Conservation (phyloP, 1,140 invertebrate genomes). For the Euglossa dilemma region DNA sequence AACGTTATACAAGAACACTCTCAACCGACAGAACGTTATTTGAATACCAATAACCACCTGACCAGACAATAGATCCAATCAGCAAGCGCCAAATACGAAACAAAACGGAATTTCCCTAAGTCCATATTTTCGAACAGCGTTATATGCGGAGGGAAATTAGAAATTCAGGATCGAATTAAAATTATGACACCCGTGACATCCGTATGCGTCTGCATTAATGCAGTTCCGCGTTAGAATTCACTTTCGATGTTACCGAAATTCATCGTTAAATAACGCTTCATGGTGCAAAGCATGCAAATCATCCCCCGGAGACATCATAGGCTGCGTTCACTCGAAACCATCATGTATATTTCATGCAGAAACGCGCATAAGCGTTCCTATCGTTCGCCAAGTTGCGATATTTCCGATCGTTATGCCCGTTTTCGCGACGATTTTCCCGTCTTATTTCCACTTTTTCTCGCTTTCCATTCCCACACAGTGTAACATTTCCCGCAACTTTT, state of each 20-base stretch:
- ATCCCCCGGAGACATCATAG: slow-evolving; percentile 29
- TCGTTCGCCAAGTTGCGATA: not conserved
- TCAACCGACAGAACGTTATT: too few relatives aligned
- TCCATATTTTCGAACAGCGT: not conserved
- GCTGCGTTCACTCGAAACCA: not conserved
- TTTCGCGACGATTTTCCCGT: not conserved
- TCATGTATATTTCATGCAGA: slow-evolving; percentile 26
- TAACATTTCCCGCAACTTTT: too few relatives aligned
- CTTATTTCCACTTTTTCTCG: not conserved
- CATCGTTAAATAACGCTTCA: slow-evolving; percentile 42
- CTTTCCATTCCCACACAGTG: not conserved
- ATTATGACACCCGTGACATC: slow-evolving; percentile 1
- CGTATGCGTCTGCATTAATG: not conserved
- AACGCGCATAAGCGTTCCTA: not conserved
- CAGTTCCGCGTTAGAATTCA: slow-evolving; percentile 6
- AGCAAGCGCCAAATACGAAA: too few relatives aligned
- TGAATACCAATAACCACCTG: too few relatives aligned
- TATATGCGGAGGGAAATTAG: not conserved
- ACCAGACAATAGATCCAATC: too few relatives aligned
- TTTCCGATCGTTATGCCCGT: not conserved
- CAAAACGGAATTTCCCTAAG: not conserved
- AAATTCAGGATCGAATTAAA: not conserved
- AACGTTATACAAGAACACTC: too few relatives aligned
- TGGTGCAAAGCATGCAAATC: slow-evolving; percentile 33
- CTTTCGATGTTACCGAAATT: slow-evolving; percentile 23